Base-by-base conservation (phyloP, 35 echinoderm and acorn worm species). In the Apostichopus japonicus region DNA sequence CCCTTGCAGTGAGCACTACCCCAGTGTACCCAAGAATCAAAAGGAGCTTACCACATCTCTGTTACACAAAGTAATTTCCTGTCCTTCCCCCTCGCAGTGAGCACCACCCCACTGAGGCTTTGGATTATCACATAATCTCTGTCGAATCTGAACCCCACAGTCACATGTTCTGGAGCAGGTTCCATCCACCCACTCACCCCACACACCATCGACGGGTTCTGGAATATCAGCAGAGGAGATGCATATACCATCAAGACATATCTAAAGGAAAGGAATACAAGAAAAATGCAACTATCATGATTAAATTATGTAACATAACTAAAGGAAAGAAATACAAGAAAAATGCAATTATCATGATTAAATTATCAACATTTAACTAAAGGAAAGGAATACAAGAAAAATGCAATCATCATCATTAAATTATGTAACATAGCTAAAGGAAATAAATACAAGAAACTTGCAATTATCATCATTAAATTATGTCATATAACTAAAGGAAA, bases 81-180 rank as follows among this genome's bases (percentile, higher is more conserved):
- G 6, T 1, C 84, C 84, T 71, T 87, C 84, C 21, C 84, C 84
- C 10, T 87, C 84, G 51, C 84, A 87, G 84, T 24, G 63, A 6
- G 56, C 84, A 8, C 84, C 84, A 27, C 63, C 84, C 84, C 84
- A 87, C 58, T 87, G 84, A 1, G 84, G 84, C 15, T 4, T 62
- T 16, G 84, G 84, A 21, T 87, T 4, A 14, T 87, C 8, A 33
- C 84, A 87, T 24, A 87, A 25, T 56, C 84, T 87, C 25, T 62
- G 56, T 71, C 84, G 84, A n/a, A 87, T 23, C 56, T 27, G 56
- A 44, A 87, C 84, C 24, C 84, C 84, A 65, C 84, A 87, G 10
- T 58, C 84, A 56, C 84, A 87, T 63, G 84, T 58, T 71, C 84
- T 56, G 13, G 84, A 87, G 84, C 84, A 87, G 6, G 54, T 19